Evolutionary conservation across 2,888 invertebrate genomes (phyloP).

Genomic region (Drosophila monieri): DNA sequence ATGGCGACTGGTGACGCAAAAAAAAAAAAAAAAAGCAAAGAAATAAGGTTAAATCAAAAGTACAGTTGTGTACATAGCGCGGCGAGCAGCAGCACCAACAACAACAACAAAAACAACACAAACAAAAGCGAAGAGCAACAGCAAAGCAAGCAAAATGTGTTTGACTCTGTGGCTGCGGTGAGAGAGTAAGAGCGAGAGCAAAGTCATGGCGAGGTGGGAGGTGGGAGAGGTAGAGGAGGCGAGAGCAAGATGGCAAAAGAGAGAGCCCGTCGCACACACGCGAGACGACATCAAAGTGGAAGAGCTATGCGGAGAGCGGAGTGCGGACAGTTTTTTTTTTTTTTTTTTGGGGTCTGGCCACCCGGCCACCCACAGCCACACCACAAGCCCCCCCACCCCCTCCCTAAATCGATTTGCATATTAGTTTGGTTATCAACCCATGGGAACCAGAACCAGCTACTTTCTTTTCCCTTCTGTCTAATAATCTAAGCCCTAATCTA

Average conservation of each 20-base stretch:
- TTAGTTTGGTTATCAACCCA: slow-evolving; percentile 43
- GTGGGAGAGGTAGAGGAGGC: slow-evolving; percentile 45
- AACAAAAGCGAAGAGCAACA: slow-evolving; percentile 76
- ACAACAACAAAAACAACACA: slow-evolving; percentile 60
- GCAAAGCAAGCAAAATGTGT: slow-evolving; percentile 66
- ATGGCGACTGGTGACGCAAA: slow-evolving; percentile 47
- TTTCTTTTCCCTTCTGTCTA: not conserved
- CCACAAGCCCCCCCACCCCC: slow-evolving; percentile 5
- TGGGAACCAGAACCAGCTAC: not conserved
- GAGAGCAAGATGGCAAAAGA: slow-evolving; percentile 40
- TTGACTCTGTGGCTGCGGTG: slow-evolving; percentile 74
- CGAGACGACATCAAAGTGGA: slow-evolving; percentile 49
- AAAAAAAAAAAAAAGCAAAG: slow-evolving; percentile 62
- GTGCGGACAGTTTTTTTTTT: slow-evolving; percentile 14
- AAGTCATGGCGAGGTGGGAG: slow-evolving; percentile 31
- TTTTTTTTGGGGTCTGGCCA: slow-evolving; percentile 59
- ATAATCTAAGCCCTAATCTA: not conserved
- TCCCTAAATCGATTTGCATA: slow-evolving; percentile 62
- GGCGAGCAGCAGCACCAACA: slow-evolving; percentile 68
- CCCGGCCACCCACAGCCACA: slow-evolving; percentile 42
- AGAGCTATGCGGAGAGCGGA: slow-evolving; percentile 47
- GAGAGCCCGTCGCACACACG: slow-evolving; percentile 73
- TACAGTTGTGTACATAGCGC: slow-evolving; percentile 82
- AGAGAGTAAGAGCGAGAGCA: slow-evolving; percentile 52
- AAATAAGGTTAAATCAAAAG: slow-evolving; percentile 82